Base-by-base conservation (phyloP, 2,113 vertebrate genomes). In the Hemibagrus wyckioides region DNA sequence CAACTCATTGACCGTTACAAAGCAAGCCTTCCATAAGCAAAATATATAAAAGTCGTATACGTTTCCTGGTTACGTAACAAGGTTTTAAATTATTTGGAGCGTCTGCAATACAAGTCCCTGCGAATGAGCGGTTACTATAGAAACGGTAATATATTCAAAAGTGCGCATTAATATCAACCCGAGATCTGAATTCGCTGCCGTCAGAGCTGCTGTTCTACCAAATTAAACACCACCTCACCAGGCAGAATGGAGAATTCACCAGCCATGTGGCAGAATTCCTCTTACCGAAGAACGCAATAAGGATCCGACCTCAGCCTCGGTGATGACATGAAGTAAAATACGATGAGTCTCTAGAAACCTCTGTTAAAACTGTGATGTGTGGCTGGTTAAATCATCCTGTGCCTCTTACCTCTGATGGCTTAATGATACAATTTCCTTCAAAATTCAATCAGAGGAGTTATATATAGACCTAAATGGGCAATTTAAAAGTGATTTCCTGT, bases 401-500 rank as follows among this genome's bases (percentile, higher is more conserved):
- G 54, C 54, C 21, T 80, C 79, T 80, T 57, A 56, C 21, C 33
- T 57, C 30, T 39, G 79, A 80, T 80, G 79, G 79, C 79, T 80
- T 80, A 80, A 80, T 80, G 52, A 80, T 39, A 56, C 52, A 80
- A 57, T 80, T 80, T 57, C 52, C 79, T 36, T 57, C 52, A 23
- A 39, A 80, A 80, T 80, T 80, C 33, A 80, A 80, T 80, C 79
- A 57, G 54, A 80, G 79, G 25, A 57, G 79, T 57, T 80, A 57
- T 80, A 39, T 80, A 80, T 80, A 57, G 79, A 33, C 52, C 79
- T 80, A 80, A 57, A 57, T 57, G 52, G 52, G 79, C 54, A 80
- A 80, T 80, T 80, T 80, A 80, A 80, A 80, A 80, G 79, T 80
- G 79, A 80, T 80, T 80, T 80, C 79, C 79, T 56, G 30, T 57